A percentile compares a stretch with the other conserved stretches of the same genome.
phyloP scores from a whole-genome alignment of 2,797 vertebrate species.

The Margarornis squamiger region DNA sequence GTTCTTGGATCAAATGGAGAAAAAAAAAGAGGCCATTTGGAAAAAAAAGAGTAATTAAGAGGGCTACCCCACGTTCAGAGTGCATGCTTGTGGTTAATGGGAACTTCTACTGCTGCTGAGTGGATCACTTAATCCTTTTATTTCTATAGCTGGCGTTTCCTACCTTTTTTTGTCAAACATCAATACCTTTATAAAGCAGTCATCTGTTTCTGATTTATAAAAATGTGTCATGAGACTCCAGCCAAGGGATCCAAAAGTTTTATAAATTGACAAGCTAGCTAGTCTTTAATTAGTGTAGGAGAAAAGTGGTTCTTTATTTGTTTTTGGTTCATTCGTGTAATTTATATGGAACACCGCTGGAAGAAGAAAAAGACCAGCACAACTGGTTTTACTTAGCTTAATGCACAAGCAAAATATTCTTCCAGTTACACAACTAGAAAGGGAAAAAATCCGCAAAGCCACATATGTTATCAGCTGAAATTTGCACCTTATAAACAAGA shows the following conservation, averaged over 20 bases:
- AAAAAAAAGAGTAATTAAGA: constrained; percentile 24
- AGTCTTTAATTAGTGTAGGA: constrained; percentile 65
- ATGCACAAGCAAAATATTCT: constrained; percentile 37
- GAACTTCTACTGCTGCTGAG: constrained; percentile 49
- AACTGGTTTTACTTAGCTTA: constrained; percentile 67
- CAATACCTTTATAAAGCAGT: constrained; percentile 52
- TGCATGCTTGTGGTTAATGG: constrained; percentile 52
- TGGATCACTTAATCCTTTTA: constrained; percentile 65
- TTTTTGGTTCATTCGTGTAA: constrained; percentile 55
- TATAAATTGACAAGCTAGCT: constrained; percentile 64
- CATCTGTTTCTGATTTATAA: constrained; percentile 68
- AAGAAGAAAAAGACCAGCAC: constrained; percentile 37
- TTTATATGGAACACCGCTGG: constrained; percentile 27
- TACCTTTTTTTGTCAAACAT: constrained; percentile 43
- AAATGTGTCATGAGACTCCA: constrained; percentile 56
- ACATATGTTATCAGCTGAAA: constrained; percentile 46
- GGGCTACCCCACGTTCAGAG: neutral
- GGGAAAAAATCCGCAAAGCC: constrained; percentile 50
- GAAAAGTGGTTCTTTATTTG: constrained; percentile 63
- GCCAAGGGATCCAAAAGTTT: constrained; percentile 58
- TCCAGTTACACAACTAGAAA: constrained; percentile 21
- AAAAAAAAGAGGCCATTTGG: neutral
- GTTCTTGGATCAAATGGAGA: neutral
- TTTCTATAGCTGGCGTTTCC: constrained; percentile 67
- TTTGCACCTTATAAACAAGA: constrained; percentile 57